Evolutionary conservation across 2,888 invertebrate species (phyloP).

Genomic region (Baccha elongata): DNA sequence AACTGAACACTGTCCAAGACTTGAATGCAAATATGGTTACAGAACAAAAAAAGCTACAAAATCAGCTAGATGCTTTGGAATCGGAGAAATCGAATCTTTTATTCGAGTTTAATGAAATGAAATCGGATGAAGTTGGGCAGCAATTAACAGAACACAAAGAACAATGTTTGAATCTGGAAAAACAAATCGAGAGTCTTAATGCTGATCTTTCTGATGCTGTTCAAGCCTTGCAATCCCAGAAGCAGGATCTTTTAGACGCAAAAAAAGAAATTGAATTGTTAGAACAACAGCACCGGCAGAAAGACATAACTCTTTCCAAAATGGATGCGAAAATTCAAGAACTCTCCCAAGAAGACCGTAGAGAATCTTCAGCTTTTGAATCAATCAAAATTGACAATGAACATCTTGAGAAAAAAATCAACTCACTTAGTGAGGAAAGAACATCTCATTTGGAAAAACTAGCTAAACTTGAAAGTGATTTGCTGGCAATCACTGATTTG

Average conservation of each 20-base stretch:
- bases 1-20: conserved; percentile 77
- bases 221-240: conserved; percentile 76
- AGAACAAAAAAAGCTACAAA: conserved; percentile 78
- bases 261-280: conserved; percentile 76
- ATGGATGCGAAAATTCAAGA: conserved; percentile 68
- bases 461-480: conserved; percentile 74
- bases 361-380: conserved; percentile 57
- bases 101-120: conserved; percentile 78
- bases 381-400: conserved; percentile 63
- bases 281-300: conserved; percentile 73
- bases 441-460: conserved; percentile 72
- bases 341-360: conserved; percentile 58
- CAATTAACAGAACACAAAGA: conserved; percentile 74
- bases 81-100: conserved; percentile 77
- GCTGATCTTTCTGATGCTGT: conserved; percentile 77
- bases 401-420: conserved; percentile 45
- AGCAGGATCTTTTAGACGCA: conserved; percentile 74
- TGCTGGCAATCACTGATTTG: conserved; percentile 74
- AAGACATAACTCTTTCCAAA: conserved; percentile 56
- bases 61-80: conserved; percentile 77
- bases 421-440: conserved; percentile 69
- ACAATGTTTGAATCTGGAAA: conserved; percentile 76
- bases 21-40: conserved; percentile 76
- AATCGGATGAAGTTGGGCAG: conserved; percentile 74
- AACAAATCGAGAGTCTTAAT: conserved; percentile 76